Base-by-base conservation (phyloP, 2,113 vertebrate genomes). In the Zeus faber region DNA sequence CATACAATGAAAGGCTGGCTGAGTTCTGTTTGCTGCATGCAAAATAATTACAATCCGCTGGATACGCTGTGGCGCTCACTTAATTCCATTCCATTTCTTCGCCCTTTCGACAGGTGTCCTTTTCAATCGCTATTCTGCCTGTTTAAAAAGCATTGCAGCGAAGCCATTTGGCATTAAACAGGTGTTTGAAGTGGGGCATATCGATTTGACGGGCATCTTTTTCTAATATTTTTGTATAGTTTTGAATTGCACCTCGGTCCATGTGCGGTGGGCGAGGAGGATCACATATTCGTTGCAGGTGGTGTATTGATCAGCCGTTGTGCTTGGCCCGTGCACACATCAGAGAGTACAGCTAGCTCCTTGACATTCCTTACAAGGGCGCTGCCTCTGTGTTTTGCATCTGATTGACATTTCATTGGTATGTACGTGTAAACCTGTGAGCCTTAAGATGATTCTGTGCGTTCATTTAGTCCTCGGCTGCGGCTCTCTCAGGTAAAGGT, bases 321-420 rank as follows among this genome's bases (percentile, higher is more conserved):
- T 24, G 58, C 37, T 5, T 58, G 23, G 18, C 35, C 17, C 46
- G 11, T 14, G 27, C 54, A 44, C 62, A 69, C 50, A 54, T 53
- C 44, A 14, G 55, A 50, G 14, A 46, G 52, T 14, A 58, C 7
- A 43, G 20, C 26, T 61, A 24, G 41, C 54, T 65, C 76, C 76
- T 58, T 86, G 76, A 75, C 72, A 86, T 85, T 84, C 81, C 54
- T 70, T 70, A 64, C 65, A 27, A 57, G 43, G 55, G 22, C 58
- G 73, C 66, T 69, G 48, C 58, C 62, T 65, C 76, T 70, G 58
- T 78, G 58, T 78, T 85, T 79, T 79, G 84, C 82, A 86, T 86
- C 78, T 72, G 74, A 83, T 85, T 85, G 82, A 85, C 78, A 85
- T 86, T 85, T 86, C 55, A 49, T 17, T 23, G 37, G 41, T 61